Evolutionary conservation across 2,797 vertebrate genomes (phyloP), one percentile per base, ranked within the genome.

Genomic region (Pogoniulus pusillus): DNA sequence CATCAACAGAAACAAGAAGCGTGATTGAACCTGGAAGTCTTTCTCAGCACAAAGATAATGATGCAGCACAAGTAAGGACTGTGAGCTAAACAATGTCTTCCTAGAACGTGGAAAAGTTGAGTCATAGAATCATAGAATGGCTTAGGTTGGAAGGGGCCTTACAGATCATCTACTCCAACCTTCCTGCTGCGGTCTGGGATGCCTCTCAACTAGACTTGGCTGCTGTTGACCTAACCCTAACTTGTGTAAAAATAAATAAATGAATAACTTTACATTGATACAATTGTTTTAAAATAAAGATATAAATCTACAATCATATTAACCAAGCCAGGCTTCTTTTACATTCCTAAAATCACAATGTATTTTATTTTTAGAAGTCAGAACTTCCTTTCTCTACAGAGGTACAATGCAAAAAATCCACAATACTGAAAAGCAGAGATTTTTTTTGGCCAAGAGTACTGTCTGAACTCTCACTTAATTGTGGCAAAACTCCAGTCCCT

Each of bases 361-460:
- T 26, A 62, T 51, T 96, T 94, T 96, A 96, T 91, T 96, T 97
- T 96, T 97, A 97, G 93, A 95, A 91, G 59, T 55, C 93, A 96
- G 95, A 94, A 96, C 95, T 97, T 97, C 96, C 95, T 95, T 91
- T 94, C 64, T 75, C 59, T 74, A 13, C 19, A 81, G 89, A 90
- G 62, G 69, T 85, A 75, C 16, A 91, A 84, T 9, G 57, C 79
- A 93, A 80, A 63, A 90, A 94, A 88, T 80, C 76, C 55, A 84
- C 8, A 53, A 84, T 20, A 91, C 54, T 77, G 62, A 77, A 87
- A 89, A 94, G 84, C 76, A 88, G 12, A 15, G 58, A 82, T 47
- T 35, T 76, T 74, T 74, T 92, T 69, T 91, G 82, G 76, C 80
- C 49, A 82, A 53, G 29, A 71, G 10, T 12, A 34, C 34, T 92